These are phyloP conservation scores for Ctena decussata DNA, from an alignment of 2,888 invertebrate species.

Conservation along the genomic window DNA sequence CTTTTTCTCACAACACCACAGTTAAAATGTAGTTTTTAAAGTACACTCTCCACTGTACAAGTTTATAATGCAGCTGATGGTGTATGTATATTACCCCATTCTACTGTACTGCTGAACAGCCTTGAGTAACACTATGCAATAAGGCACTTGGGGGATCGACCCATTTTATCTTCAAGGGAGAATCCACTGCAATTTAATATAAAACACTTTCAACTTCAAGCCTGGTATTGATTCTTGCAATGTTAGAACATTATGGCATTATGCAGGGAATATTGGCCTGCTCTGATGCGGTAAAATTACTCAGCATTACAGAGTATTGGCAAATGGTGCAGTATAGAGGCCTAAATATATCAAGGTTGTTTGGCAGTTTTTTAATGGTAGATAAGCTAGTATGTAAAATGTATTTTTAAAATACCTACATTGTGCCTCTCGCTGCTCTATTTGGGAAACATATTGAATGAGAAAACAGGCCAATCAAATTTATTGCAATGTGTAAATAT, in stretches of 20 bases:
- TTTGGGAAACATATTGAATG: slow-evolving; percentile 14
- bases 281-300: background rate
- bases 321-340: background rate
- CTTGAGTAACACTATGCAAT: slow-evolving; percentile 12
- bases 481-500: slow-evolving; percentile 9
- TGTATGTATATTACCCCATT: slow-evolving; percentile 11
- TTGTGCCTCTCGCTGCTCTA: background rate
- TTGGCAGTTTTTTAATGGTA: background rate
- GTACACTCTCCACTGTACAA: background rate
- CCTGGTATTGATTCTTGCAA: background rate
- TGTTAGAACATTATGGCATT: slow-evolving; percentile 1
- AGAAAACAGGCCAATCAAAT: slow-evolving; percentile 5
- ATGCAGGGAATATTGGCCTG: background rate
- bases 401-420: slow-evolving; percentile 6
- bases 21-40: background rate
- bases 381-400: background rate
- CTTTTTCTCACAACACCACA: background rate
- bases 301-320: background rate
- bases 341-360: background rate
- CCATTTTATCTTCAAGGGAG: background rate
- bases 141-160: slow-evolving; percentile 1
- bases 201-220: slow-evolving; percentile 1
- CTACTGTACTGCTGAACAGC: background rate
- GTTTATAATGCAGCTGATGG: background rate
- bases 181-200: background rate